Evolutionary conservation across 2,888 invertebrate genomes (phyloP).

Genomic region (Cyaniris semiargus): DNA sequence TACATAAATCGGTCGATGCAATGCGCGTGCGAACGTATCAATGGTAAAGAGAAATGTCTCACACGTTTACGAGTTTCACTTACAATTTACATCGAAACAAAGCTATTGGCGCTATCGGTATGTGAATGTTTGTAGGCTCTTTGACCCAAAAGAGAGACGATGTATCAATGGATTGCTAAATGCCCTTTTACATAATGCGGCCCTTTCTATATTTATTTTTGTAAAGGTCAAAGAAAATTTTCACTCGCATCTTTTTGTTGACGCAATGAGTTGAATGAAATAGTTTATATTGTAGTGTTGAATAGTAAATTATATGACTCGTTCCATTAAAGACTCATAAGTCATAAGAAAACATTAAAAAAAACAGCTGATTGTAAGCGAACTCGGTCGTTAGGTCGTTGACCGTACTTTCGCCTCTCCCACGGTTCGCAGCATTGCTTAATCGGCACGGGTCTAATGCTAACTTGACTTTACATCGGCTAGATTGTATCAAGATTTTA

Average conservation of each 20-base stretch:
- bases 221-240: background rate
- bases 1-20: slow-evolving; percentile 42
- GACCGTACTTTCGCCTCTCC: slow-evolving; percentile 78
- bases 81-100: slow-evolving; percentile 50
- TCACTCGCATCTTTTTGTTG: background rate
- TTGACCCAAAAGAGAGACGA: background rate
- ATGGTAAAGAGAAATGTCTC: slow-evolving; percentile 51
- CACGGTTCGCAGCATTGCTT: slow-evolving; percentile 66
- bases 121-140: slow-evolving; percentile 26
- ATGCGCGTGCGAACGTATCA: slow-evolving; percentile 49
- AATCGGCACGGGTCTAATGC: slow-evolving; percentile 46
- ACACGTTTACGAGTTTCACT: slow-evolving; percentile 53
- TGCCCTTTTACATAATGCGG: background rate
- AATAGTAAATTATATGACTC: slow-evolving; percentile 3
- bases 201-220: background rate
- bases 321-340: slow-evolving; percentile 26
- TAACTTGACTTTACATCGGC: slow-evolving; percentile 36
- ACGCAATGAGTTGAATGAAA: background rate
- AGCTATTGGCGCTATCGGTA: slow-evolving; percentile 32
- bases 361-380: slow-evolving; percentile 75
- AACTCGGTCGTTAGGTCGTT: slow-evolving; percentile 65
- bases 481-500: slow-evolving; percentile 21
- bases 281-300: background rate
- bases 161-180: slow-evolving; percentile 19
- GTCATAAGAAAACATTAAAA: slow-evolving; percentile 50